These are phyloP conservation scores for Ormyrus rosae DNA, from an alignment of 2,888 invertebrate genomes.

Conservation along the genomic window DNA sequence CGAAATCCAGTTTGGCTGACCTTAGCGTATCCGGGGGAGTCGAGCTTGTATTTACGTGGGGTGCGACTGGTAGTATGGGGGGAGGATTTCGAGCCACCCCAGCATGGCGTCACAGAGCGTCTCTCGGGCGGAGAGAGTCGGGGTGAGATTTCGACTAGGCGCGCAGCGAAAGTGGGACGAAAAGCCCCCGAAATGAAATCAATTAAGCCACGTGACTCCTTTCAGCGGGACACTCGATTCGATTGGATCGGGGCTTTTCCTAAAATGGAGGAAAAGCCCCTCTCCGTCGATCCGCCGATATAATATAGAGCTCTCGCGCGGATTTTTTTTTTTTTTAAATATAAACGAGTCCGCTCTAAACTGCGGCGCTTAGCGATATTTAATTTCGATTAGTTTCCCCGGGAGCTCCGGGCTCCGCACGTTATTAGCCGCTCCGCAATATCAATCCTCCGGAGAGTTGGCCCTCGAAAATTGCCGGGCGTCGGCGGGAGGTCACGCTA, in stretches of 20 bases:
- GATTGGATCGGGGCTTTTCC: conserved; percentile 64
- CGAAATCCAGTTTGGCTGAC: conserved; percentile 54
- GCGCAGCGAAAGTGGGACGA: conserved; percentile 64
- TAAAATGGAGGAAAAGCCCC: conserved; percentile 67
- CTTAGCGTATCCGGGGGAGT: conserved; percentile 41
- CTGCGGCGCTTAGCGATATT: conserved; percentile 39
- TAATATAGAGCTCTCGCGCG: neutral
- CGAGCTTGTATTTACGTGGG: conserved; percentile 8
- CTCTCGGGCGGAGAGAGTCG: neutral
- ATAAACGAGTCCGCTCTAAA: conserved; percentile 22
- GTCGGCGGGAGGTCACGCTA: conserved; percentile 37
- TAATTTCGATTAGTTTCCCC: conserved; percentile 46
- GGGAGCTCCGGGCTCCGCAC: neutral
- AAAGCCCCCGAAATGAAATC: conserved; percentile 73
- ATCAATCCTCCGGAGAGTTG: conserved; percentile 53
- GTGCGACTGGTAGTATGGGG: conserved; percentile 15
- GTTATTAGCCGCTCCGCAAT: conserved; percentile 48
- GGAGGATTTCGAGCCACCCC: conserved; percentile 29
- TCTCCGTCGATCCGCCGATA: too few relatives aligned
- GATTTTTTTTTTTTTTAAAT: conserved; percentile 1
- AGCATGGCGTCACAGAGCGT: conserved; percentile 39
- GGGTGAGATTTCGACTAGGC: conserved; percentile 22
- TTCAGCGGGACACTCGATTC: conserved; percentile 59
- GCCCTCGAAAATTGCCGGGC: conserved; percentile 59
- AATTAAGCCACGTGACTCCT: conserved; percentile 72